Evolutionary conservation across 2,888 invertebrate genomes (phyloP).

Genomic region (Nymphalis c-album): DNA sequence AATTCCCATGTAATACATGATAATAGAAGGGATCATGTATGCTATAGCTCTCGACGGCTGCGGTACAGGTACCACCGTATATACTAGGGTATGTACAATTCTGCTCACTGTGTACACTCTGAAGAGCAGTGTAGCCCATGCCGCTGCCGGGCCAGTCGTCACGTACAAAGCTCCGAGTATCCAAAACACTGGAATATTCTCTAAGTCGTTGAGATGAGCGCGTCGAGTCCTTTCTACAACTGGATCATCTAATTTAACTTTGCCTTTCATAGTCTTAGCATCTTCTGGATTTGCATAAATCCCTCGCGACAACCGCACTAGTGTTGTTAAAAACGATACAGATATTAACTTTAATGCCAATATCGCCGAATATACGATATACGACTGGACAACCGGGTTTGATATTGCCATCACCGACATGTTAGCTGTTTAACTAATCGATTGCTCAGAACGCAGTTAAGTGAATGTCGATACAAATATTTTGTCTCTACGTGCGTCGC

Average conservation of each 20-base stretch:
- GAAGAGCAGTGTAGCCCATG: constrained; percentile 64
- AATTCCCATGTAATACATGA: constrained; percentile 63
- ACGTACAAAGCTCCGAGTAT: constrained; percentile 82
- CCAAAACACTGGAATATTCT: constrained; percentile 86
- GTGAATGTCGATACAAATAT: constrained; percentile 10
- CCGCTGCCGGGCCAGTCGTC: constrained; percentile 77
- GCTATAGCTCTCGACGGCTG: constrained; percentile 77
- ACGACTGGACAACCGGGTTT: constrained; percentile 55
- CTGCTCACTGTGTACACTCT: constrained; percentile 80
- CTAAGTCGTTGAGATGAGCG: constrained; percentile 87
- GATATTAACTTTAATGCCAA: constrained; percentile 61
- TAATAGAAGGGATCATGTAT: constrained; percentile 52
- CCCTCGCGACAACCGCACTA: constrained; percentile 51
- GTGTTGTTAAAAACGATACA: constrained; percentile 52
- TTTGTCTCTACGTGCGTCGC: background rate
- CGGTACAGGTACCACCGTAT: constrained; percentile 82
- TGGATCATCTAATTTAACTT: constrained; percentile 64
- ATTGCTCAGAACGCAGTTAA: constrained; percentile 14
- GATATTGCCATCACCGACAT: constrained; percentile 33
- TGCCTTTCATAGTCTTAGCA: constrained; percentile 53
- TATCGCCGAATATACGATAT: constrained; percentile 63
- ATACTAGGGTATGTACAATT: constrained; percentile 84
- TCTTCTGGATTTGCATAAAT: constrained; percentile 67
- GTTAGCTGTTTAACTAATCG: constrained; percentile 21
- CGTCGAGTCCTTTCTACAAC: constrained; percentile 66